Evolutionary conservation across 2,888 invertebrate species (phyloP).

Genomic region (Morinoia aosen): DNA sequence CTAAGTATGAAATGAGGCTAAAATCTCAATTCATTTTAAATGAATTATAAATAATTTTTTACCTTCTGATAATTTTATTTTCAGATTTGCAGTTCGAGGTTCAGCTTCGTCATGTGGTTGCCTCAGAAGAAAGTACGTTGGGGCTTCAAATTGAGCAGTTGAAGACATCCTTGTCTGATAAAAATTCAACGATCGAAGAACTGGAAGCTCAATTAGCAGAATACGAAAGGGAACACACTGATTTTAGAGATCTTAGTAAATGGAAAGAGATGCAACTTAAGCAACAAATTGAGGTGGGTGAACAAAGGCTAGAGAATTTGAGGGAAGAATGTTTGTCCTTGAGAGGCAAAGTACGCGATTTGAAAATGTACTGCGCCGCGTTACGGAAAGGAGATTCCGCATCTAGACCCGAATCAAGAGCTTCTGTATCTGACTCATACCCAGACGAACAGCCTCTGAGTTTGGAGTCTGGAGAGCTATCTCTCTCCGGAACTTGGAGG

Average conservation of each 20-base stretch:
- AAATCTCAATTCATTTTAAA: too few species aligned
- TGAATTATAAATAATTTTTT: not conserved
- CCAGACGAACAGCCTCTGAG: not conserved
- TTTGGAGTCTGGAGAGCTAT: conserved; percentile 29
- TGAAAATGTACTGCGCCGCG: conserved; percentile 46
- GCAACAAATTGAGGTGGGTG: conserved; percentile 46
- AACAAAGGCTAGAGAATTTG: conserved; percentile 16
- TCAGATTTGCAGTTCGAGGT: conserved; percentile 53
- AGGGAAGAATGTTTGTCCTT: conserved; percentile 36
- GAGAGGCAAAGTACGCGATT: conserved; percentile 38
- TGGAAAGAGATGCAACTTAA: conserved; percentile 31
- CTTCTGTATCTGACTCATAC: not conserved
- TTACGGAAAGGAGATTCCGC: conserved; percentile 8
- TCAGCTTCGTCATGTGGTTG: conserved; percentile 1
- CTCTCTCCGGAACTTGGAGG: conserved; percentile 37
- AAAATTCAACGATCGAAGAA: conserved; percentile 9
- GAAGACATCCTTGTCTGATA: not conserved
- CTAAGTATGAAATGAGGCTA: too few species aligned
- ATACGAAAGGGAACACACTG: not conserved
- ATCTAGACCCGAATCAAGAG: not conserved
- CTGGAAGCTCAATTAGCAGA: not conserved
- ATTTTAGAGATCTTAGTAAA: not conserved
- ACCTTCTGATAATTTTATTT: not conserved
- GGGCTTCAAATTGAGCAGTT: not conserved
- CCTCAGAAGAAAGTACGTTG: not conserved